A percentile compares a stretch with the other conserved stretches of the same genome.
Evolutionary conservation across 2,797 vertebrate genomes (phyloP).

Genomic region (Coluber constrictor): DNA sequence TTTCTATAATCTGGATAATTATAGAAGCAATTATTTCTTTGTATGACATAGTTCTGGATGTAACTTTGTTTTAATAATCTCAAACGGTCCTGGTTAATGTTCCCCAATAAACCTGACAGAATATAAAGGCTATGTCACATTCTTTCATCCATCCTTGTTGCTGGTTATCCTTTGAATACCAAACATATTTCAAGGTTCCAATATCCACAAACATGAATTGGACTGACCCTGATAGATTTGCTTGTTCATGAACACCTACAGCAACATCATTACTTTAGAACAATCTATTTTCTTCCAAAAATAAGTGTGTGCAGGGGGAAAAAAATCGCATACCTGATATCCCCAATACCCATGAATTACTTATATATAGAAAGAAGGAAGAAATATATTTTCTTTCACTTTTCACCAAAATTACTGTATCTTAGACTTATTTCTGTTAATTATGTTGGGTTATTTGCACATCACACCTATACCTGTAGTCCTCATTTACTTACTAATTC

Average conservation of each 20-base stretch:
- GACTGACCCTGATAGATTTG: not conserved
- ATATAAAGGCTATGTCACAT: not conserved
- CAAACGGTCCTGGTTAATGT: not conserved
- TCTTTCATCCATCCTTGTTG: not conserved
- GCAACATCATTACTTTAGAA: not conserved
- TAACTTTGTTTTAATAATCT: not conserved
- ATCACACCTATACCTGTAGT: not conserved
- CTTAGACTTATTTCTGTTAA: not conserved
- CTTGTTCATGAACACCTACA: conserved; percentile 4
- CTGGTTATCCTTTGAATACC: not conserved
- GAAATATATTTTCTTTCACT: not conserved
- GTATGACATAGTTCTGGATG: not conserved
- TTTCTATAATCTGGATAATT: not conserved
- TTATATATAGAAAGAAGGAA: not conserved
- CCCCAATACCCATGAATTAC: not conserved
- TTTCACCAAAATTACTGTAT: not conserved
- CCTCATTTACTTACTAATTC: not conserved
- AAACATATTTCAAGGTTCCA: not conserved
- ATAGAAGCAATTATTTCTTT: not conserved
- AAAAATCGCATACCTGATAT: not conserved
- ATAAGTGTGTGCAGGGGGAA: not conserved
- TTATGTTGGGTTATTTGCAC: not conserved
- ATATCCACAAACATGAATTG: not conserved
- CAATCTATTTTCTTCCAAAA: not conserved
- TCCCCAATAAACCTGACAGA: not conserved